Base-by-base conservation (phyloP, 2,888 invertebrate species). In the Epinotia brunnichana region DNA sequence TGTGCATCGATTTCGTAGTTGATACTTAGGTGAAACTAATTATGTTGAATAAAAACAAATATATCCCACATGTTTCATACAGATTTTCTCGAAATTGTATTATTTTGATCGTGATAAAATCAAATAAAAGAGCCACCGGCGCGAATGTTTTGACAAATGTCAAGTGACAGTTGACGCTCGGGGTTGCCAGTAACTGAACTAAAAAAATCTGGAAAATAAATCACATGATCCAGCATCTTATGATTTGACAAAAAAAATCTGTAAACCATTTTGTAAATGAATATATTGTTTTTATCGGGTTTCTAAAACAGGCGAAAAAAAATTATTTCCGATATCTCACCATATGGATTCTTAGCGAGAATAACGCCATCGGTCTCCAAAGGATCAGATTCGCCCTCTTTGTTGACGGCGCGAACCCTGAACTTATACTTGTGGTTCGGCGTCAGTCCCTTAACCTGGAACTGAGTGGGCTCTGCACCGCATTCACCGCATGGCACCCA, bases 401-500 rank as follows among this genome's bases (percentile, higher is more conserved):
- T 98, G 89, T 99, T 99, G 70, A 98, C 97, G 44, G 99, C 99
- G 78, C 97, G 97, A 0, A 99, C 99, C 77, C 99, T 95, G 94
- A 99, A 99, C 92, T 98, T 98, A 93, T 99, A 99, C 87, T 98
- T 98, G 93, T 99, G 97, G 90, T 99, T 97, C 53, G 98, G 97
- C 13, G 97, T 98, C 76, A 99, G 94, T 69, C 97, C 97, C 89
- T 97, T 96, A 85, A 99, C 97, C 74, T 96, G 96, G 89, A 98
- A 97, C 78, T 95, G 95, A 72, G 95, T 96, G 77, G 96, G 96
- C 80, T 95, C 95, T 13, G 98, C 96, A 7, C 97, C 97, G 68
- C 96, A 97, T 92, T 99, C 98, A 64, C 98, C 98, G 69, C 98
- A 98, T 24, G 98, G 98, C 77, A 98, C 96, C 99, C 99, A 99